These are phyloP conservation scores for Beris chalybata DNA, from an alignment of 2,888 invertebrate genomes.

Conservation along the genomic window DNA sequence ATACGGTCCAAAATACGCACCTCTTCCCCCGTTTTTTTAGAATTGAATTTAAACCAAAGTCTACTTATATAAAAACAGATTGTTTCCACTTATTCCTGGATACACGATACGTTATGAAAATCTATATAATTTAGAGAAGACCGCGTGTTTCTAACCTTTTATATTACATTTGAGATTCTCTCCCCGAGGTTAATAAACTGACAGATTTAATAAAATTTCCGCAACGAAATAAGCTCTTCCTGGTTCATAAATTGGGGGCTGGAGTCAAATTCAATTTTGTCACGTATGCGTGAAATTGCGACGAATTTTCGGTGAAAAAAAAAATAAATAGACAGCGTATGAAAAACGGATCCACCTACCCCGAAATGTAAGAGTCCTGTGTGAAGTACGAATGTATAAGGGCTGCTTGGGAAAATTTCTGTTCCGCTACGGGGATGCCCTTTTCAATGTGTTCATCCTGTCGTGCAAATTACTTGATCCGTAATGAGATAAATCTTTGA, in stretches of 20 bases:
- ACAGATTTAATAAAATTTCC: slow-evolving; percentile 40
- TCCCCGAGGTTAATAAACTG: slow-evolving; percentile 30
- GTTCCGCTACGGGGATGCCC: slow-evolving; percentile 20
- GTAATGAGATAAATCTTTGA: slow-evolving; percentile 38
- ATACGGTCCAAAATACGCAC: too few relatives aligned
- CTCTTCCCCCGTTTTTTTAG: too few relatives aligned
- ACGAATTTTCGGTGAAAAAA: slow-evolving; percentile 32
- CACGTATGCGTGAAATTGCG: slow-evolving; percentile 40
- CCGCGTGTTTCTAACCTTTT: slow-evolving; percentile 1
- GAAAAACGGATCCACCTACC: slow-evolving; percentile 5
- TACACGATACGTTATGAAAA: too few relatives aligned
- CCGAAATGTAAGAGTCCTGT: background rate
- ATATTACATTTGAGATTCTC: slow-evolving; percentile 12
- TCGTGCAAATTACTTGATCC: slow-evolving; percentile 39
- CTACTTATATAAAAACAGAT: too few relatives aligned
- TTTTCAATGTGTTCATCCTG: slow-evolving; percentile 37
- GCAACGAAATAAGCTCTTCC: slow-evolving; percentile 36
- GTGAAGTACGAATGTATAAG: background rate
- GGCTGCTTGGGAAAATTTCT: slow-evolving; percentile 20
- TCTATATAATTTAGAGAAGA: too few relatives aligned
- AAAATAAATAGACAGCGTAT: slow-evolving; percentile 24
- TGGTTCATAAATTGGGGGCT: slow-evolving; percentile 35
- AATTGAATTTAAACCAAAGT: too few relatives aligned
- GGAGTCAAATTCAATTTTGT: slow-evolving; percentile 40
- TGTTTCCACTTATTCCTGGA: too few relatives aligned